A percentile compares a stretch with the other conserved stretches of the same genome.
These are phyloP conservation scores for Neogale vison DNA, from an alignment of 2,113 vertebrate genomes.

Conservation along the genomic window DNA sequence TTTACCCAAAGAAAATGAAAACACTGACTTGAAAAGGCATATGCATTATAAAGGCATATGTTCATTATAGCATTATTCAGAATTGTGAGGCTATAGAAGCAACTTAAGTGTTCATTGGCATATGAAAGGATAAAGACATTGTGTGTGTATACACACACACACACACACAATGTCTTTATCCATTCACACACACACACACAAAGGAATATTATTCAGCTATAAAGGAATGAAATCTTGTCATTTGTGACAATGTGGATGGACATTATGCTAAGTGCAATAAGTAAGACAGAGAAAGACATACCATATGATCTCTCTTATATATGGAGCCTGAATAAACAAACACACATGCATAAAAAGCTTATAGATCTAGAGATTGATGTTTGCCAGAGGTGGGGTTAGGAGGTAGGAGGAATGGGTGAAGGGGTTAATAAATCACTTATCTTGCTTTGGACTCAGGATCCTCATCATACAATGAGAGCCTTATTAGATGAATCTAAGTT, in stretches of 20 bases:
- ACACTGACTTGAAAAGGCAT: neutral
- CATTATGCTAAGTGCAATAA: neutral
- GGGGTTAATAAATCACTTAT: neutral
- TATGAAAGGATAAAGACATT: neutral
- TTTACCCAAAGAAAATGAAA: neutral
- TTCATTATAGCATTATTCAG: neutral
- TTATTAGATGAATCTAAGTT: neutral
- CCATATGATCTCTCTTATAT: neutral
- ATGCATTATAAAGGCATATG: neutral
- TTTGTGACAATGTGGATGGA: neutral
- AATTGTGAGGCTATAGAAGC: neutral
- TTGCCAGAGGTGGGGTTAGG: neutral
- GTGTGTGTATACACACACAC: neutral
- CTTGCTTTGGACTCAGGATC: neutral
- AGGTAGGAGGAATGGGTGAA: neutral
- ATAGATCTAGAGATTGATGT: neutral
- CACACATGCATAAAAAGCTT: neutral
- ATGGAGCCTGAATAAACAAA: neutral
- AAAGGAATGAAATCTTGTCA: neutral
- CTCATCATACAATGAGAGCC: neutral
- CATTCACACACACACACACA: too few species aligned
- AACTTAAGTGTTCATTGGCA: neutral
- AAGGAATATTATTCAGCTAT: neutral
- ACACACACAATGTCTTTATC: too few species aligned
- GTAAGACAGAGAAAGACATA: neutral